Evolutionary conservation across 2,888 invertebrate species (phyloP).

Genomic region (Anarsia innoxiella): DNA sequence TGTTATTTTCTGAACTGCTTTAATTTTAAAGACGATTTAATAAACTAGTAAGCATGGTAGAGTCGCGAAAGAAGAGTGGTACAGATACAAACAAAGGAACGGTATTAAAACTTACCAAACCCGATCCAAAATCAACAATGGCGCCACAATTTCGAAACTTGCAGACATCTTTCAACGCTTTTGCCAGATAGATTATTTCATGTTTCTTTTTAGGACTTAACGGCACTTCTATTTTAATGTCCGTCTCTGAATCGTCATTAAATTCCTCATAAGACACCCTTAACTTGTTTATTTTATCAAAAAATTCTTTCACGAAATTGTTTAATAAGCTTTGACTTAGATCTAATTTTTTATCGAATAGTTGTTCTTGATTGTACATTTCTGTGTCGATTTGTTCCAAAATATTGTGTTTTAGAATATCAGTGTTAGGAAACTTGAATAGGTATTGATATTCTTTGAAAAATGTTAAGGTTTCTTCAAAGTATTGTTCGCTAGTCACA

Average conservation of each 20-base stretch:
- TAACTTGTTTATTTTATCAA: constrained; percentile 32
- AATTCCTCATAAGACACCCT: constrained; percentile 27
- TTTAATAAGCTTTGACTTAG: constrained; percentile 23
- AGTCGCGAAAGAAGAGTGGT: no score
- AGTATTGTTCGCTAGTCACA: constrained; percentile 57
- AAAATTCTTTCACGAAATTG: no score
- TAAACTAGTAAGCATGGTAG: no score
- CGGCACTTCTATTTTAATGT: constrained; percentile 37
- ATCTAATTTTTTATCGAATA: constrained; percentile 68
- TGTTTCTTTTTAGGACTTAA: constrained; percentile 80
- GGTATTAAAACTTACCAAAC: constrained; percentile 77
- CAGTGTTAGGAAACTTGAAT: constrained; percentile 78
- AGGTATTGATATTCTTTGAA: constrained; percentile 77
- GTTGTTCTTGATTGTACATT: no score
- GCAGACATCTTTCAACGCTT: constrained; percentile 70
- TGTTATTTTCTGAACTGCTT: no score
- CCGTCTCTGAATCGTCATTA: constrained; percentile 17
- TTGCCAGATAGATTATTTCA: constrained; percentile 79
- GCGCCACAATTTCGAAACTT: constrained; percentile 53
- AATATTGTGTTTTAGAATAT: constrained; percentile 65
- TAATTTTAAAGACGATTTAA: no score
- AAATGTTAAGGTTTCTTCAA: constrained; percentile 72
- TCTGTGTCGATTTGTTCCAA: no score
- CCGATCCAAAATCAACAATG: constrained; percentile 84
- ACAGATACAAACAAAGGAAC: no score